phyloP scores from a whole-genome alignment of 2,797 vertebrate genomes.

The Danio albolineatus region DNA sequence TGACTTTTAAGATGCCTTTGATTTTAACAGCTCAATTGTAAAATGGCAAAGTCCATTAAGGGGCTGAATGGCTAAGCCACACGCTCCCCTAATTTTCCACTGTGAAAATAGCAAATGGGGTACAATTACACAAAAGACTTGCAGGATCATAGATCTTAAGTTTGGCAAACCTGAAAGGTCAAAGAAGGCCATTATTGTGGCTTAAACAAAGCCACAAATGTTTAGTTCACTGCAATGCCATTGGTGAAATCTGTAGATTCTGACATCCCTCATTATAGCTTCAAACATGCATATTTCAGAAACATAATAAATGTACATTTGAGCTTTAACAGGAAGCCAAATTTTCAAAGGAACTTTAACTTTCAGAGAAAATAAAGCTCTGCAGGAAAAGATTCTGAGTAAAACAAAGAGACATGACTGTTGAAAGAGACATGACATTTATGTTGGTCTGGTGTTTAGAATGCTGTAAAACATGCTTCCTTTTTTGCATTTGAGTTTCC shows the following conservation, averaged over 20 bases:
- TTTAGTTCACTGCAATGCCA: constrained; percentile 16
- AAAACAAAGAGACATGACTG: constrained; percentile 7
- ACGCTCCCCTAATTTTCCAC: neutral
- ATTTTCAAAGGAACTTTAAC: constrained; percentile 19
- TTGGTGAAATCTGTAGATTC: neutral
- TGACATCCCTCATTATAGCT: neutral
- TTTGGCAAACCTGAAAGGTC: constrained; percentile 13
- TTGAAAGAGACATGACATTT: constrained; percentile 28
- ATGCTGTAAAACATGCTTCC: constrained; percentile 34
- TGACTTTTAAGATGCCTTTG: neutral
- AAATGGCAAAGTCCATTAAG: constrained; percentile 12
- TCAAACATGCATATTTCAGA: constrained; percentile 23
- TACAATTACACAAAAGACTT: constrained; percentile 1
- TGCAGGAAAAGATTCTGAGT: neutral
- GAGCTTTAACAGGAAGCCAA: constrained; percentile 15
- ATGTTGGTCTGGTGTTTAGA: neutral
- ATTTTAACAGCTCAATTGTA: neutral
- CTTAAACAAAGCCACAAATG: constrained; percentile 41
- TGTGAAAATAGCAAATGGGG: neutral
- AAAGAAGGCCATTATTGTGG: constrained; percentile 6
- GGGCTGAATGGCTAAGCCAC: constrained; percentile 7
- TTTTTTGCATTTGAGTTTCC: too few species aligned
- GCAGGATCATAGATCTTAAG: neutral
- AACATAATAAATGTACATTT: neutral
- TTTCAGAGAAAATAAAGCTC: neutral